Conservation (phyloP, 2,797 vertebrate species). For the Heliangelus exortis region DNA sequence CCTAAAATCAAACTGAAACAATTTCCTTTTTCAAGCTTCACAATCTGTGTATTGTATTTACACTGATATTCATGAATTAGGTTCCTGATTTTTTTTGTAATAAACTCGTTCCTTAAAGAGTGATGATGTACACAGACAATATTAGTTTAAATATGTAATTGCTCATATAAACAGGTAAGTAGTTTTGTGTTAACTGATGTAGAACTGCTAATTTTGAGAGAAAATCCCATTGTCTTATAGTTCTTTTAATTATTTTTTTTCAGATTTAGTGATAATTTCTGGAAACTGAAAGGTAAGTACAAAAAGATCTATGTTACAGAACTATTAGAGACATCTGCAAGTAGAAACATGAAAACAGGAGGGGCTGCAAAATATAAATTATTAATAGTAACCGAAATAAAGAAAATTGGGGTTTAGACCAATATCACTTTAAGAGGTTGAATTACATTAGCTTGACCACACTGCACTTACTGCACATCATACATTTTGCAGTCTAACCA, state of each 20-base stretch:
- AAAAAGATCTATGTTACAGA: neutral
- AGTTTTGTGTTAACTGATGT: neutral
- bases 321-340: neutral
- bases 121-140: neutral
- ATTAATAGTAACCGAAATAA: neutral
- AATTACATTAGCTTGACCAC: conserved; percentile 40
- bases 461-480: conserved; percentile 25
- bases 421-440: neutral
- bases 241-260: neutral
- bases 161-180: neutral
- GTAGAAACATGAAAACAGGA: neutral
- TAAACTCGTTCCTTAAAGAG: neutral
- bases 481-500: conserved; percentile 35
- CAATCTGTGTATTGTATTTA: neutral
- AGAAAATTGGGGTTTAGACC: neutral
- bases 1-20: neutral
- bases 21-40: neutral
- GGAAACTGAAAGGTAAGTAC: neutral
- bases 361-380: neutral
- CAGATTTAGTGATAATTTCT: neutral
- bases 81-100: neutral
- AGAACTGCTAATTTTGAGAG: neutral
- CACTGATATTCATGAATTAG: neutral
- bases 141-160: neutral
- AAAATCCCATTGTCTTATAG: neutral